A percentile compares a stretch with the other conserved stretches of the same genome.
These are phyloP conservation scores for Pseudolaguvia tuberculata DNA, from an alignment of 2,113 vertebrate species.

Conservation along the genomic window DNA sequence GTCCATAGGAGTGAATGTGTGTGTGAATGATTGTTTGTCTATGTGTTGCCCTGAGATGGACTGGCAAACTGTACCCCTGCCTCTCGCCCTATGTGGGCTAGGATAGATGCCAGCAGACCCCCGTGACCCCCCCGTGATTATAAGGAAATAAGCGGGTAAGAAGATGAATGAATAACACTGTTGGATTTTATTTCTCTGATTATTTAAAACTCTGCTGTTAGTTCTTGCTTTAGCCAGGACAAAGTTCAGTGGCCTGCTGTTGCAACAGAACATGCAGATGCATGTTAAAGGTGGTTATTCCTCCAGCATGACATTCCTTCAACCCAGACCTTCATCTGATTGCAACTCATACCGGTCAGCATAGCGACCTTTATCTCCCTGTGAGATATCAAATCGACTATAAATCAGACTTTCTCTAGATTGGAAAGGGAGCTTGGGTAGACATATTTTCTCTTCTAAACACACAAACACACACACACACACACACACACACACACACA, in stretches of 20 bases:
- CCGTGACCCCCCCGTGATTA: no score
- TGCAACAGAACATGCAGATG: constrained; percentile 47
- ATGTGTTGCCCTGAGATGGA: no score
- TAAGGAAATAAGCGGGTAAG: no score
- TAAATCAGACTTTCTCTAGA: constrained; percentile 61
- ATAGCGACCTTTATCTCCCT: constrained; percentile 53
- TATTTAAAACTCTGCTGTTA: no score
- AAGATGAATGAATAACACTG: no score
- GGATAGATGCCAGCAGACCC: no score
- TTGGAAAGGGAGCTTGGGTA: constrained; percentile 54
- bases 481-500: background rate
- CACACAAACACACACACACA: constrained; percentile 26
- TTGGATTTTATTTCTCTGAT: no score
- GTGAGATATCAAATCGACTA: constrained; percentile 54
- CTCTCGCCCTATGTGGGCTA: no score
- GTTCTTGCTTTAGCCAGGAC: constrained; percentile 20
- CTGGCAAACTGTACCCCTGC: no score
- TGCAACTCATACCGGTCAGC: constrained; percentile 39
- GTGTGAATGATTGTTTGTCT: no score
- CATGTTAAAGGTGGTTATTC: constrained; percentile 45
- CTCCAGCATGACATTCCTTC: constrained; percentile 34
- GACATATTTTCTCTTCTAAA: constrained; percentile 2
- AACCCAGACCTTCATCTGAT: constrained; percentile 44
- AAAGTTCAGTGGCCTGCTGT: no score
- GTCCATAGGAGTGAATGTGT: no score